Evolutionary conservation across 2,888 invertebrate species (phyloP), one percentile per base, ranked within the genome.

Genomic region (Drosophila hamatofila): DNA sequence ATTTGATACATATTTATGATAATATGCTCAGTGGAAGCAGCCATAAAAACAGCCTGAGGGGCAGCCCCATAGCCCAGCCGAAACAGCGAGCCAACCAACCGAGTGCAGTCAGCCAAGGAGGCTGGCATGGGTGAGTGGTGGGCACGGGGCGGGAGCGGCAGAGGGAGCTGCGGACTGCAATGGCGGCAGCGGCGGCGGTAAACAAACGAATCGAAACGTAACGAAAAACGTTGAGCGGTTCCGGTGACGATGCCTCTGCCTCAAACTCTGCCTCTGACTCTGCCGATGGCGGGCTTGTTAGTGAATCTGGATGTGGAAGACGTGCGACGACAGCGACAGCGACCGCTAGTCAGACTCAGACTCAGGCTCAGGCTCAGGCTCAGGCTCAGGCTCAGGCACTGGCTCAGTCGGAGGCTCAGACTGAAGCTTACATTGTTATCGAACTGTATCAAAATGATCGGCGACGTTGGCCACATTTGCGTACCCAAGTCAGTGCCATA

Each of bases 361-460:
- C 49, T 21, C 21, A 46, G 48, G 46, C 48, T 7, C 46, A 46
- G 30, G 48, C 48, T 25, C 44, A 42, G 21, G 44, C 41, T 18
- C 18, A 44, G 46, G 46, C 27, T 7, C 25, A 46, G 30, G 48
- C 46, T 12, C 59, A 44, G 57, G 41, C 59, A 44, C 18, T 44
- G 54, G 30, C 58, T 35, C 54, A 27, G 52, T 23, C 68, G 49
- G 41, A 55, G 54, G 16, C 60, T 21, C n/a, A 54, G 56, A 16
- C 55, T 33, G 21, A 54, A 56, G 33, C 48, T 30, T 57, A 60
- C 79, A 90, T 86, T 86, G 90, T 87, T 87, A 89, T 87, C 90
- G 90, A 88, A 84, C 90, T 89, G 85, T 87, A 87, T 87, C 90
- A 89, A 87, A 85, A 90, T 89, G 86, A 87, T 87, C 86, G 84